Evolutionary conservation across 2,888 invertebrate species (phyloP), one percentile per base, ranked within the genome.

Genomic region (Ichneumon xanthorius): DNA sequence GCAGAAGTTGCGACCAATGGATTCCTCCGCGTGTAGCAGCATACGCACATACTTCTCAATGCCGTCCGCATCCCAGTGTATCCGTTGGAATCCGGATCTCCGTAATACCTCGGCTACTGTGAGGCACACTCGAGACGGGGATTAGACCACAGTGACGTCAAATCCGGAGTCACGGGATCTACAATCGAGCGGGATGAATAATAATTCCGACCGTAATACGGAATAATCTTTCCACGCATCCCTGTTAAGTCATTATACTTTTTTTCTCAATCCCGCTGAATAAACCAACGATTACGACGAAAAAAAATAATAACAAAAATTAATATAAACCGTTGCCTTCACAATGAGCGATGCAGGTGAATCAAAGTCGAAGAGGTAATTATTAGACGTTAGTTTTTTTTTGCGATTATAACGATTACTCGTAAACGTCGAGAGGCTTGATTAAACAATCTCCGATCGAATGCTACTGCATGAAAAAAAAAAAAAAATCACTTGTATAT

Each of bases 1-100:
- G 11, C 33, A 45, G 19, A 40, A 53, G 22, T 55, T n/a, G 22
- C 53, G 71, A 53, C 50, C 14, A 53, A 77, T 71, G 19, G 37
- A 72, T 82, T 40, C 55, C 6, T n/a, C 65, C 61, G 77, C 73
- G 65, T 63, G 77, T 50, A 73, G 71, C 22, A n/a, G 77, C n/a
- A 53, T 19, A 37, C 68, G 72, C 67, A 67, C 70, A 70, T 85
- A 76, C 79, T 67, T 82, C 65, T 86, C 87, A 87, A 87, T 87
- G 87, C 72, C 87, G 80, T 80, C 72, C 65, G 72, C 68, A 82
- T 82, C 79, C 45, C 65, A 80, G 73, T 75, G 33, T 73, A 81
- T 11, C 40, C 48, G 71, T 50, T 82, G 82, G 85, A 82, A 85
- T 85, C 85, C 85, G 85, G 85, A 85, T 85, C 85, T 81, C 71